Percentiles rank a stretch among this genome's conserved stretches.
phyloP scores from a whole-genome alignment of 2,113 vertebrate genomes.

The Eolophus roseicapilla region DNA sequence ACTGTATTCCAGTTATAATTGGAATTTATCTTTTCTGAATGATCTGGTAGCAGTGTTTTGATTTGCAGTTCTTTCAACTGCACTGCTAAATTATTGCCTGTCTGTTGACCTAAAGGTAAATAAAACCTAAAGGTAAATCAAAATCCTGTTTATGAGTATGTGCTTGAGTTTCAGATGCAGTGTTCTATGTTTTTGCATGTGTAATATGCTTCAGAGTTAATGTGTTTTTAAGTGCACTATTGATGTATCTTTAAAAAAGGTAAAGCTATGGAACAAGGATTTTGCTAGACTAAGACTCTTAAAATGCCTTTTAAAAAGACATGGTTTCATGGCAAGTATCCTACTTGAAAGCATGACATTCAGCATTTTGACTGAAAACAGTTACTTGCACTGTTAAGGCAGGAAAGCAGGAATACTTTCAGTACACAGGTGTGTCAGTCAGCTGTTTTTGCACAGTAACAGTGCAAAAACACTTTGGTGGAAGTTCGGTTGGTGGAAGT shows the following conservation, averaged over 20 bases:
- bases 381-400: not conserved
- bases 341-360: not conserved
- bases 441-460: not conserved
- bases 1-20: not conserved
- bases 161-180: not conserved
- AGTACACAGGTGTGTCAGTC: not conserved
- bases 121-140: not conserved
- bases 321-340: not conserved
- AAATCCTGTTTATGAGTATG: not conserved
- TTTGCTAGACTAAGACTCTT: not conserved
- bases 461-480: too few relatives aligned
- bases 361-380: not conserved
- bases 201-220: not conserved
- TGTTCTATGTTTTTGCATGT: not conserved
- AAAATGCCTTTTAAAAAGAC: not conserved
- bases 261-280: not conserved
- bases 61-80: not conserved
- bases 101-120: not conserved
- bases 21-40: not conserved
- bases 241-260: not conserved
- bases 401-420: not conserved
- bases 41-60: not conserved
- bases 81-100: not conserved
- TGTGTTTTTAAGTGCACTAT: not conserved
- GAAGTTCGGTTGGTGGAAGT: not conserved